Conservation (phyloP, 2,888 invertebrate genomes). For the Elmis aenea region DNA sequence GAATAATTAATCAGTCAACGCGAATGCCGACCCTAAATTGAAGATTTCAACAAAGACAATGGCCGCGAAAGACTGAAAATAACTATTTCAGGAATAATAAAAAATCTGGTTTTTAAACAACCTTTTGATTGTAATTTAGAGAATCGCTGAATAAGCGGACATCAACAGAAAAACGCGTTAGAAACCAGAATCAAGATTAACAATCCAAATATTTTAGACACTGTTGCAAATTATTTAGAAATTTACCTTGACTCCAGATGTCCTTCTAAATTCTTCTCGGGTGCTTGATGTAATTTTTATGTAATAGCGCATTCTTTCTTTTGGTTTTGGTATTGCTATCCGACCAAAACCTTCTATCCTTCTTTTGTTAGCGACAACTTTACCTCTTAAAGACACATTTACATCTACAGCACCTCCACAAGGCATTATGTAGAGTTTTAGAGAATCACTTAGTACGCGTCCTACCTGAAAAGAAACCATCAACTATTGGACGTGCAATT, state of each 20-base stretch:
- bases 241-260: constrained; percentile 51
- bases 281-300: constrained; percentile 50
- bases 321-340: constrained; percentile 40
- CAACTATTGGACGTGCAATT: constrained; percentile 1
- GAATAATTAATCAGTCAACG: too few relatives aligned
- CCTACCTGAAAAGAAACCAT: constrained; percentile 29
- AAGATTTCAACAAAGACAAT: too few relatives aligned
- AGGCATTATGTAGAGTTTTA: constrained; percentile 50
- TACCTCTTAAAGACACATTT: constrained; percentile 44
- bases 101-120: too few relatives aligned
- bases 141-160: too few relatives aligned
- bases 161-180: too few relatives aligned
- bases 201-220: not conserved
- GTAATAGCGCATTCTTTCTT: constrained; percentile 48
- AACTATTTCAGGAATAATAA: too few relatives aligned
- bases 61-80: too few relatives aligned
- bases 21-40: too few relatives aligned
- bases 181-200: too few relatives aligned
- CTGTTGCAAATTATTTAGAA: constrained; percentile 1
- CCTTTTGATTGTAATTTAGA: too few relatives aligned
- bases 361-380: constrained; percentile 38
- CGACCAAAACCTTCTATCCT: constrained; percentile 50
- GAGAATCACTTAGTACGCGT: constrained; percentile 26
- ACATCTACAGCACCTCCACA: constrained; percentile 53
- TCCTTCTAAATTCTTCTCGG: constrained; percentile 49